Base-by-base conservation (phyloP, 2,113 vertebrate species). In the Actenoides lindsayi region DNA sequence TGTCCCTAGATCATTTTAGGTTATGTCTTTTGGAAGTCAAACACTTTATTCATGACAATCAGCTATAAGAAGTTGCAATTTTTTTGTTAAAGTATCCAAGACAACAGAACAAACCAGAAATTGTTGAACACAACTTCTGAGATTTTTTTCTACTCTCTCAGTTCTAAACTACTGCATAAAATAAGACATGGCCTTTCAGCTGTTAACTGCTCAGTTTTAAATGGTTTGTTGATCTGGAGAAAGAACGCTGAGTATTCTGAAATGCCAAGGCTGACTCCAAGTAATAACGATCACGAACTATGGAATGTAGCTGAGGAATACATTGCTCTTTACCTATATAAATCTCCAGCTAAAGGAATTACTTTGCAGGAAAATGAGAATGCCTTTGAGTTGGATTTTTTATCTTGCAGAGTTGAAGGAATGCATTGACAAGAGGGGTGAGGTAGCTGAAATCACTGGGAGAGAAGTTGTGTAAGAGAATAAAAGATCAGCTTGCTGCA, bases 221-320 rank as follows among this genome's bases (percentile, higher is more conserved):
- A 96, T 94, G 80, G 80, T 96, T 96, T 95, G 90, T 97, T 97
- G 93, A 93, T 95, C 77, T 94, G 63, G 79, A 79, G 46, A 90
- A 97, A 94, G 91, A 94, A 93, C 94, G 89, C 77, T 46, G 73
- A 95, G 79, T 89, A 94, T 96, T 94, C 91, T 74, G 78, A 93
- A 83, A 87, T 78, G 82, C 37, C 25, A 89, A 96, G 70, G 44
- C 62, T 13, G 83, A 67, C 87, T 97, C 90, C 81, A 93, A 62
- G 51, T 89, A 94, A 92, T 81, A 97, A 90, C 83, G 74, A 96
- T 59, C 35, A 94, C 67, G 94, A 96, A 88, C 48, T 33, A 83
- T 96, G 83, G 91, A 97, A 96, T 89, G 92, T 81, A 92, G 75
- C 77, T 91, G 39, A 87, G 73, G 67, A 92, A 86, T 75, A 80